Conservation (phyloP, 2,797 vertebrate species). For the Decapterus maruadsi region DNA sequence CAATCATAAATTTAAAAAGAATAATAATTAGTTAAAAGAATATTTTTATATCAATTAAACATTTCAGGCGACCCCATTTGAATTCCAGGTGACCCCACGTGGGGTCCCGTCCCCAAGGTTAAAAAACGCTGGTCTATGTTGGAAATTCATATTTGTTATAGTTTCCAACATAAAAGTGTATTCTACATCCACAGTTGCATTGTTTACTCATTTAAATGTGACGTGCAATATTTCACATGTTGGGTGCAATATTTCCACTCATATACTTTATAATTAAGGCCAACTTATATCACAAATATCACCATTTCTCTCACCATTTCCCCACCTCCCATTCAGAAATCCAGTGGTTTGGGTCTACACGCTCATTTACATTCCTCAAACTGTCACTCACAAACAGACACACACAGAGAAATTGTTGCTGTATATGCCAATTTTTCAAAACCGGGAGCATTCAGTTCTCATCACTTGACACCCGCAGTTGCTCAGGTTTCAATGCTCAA, state of each 20-base stretch:
- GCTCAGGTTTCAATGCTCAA: constrained; percentile 76
- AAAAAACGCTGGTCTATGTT: too few relatives aligned
- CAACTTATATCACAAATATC: constrained; percentile 7
- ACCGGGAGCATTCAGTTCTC: constrained; percentile 68
- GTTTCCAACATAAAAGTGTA: not conserved
- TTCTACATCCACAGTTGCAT: not conserved
- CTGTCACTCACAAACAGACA: constrained; percentile 69
- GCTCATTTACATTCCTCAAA: constrained; percentile 68
- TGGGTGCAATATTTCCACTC: not conserved
- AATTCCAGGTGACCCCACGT: too few relatives aligned
- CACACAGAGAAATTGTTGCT: constrained; percentile 62
- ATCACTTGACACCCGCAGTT: constrained; percentile 75
- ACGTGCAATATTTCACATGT: not conserved
- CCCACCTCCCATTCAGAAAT: constrained; percentile 49
- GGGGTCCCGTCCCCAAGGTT: too few relatives aligned
- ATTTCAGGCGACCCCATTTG: too few relatives aligned
- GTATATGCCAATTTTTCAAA: constrained; percentile 67
- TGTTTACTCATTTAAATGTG: not conserved
- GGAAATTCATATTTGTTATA: not conserved
- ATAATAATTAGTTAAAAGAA: too few relatives aligned
- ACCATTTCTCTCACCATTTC: constrained; percentile 38
- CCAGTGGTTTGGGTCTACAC: constrained; percentile 38
- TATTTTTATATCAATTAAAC: too few relatives aligned
- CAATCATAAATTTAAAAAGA: too few relatives aligned
- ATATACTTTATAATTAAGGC: not conserved